These are phyloP conservation scores for Proteles cristata DNA, from an alignment of 2,113 vertebrate species.

Conservation along the genomic window DNA sequence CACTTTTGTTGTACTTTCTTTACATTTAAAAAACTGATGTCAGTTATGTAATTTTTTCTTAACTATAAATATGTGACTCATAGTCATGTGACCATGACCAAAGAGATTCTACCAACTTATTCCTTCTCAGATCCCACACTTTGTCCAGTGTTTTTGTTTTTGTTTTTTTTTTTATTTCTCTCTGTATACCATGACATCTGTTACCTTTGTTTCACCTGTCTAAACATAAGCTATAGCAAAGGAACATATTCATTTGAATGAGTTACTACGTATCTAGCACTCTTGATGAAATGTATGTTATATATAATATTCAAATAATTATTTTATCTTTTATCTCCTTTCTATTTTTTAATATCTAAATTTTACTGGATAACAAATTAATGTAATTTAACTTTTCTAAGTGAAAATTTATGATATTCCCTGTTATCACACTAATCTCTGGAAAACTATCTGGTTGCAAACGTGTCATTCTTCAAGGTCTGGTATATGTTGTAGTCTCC, in stretches of 20 bases:
- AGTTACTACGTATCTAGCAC: background rate
- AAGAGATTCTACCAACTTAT: background rate
- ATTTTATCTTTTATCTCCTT: background rate
- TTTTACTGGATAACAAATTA: background rate
- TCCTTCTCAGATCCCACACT: background rate
- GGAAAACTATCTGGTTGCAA: background rate
- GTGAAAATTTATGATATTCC: background rate
- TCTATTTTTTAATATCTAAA: background rate
- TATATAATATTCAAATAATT: background rate
- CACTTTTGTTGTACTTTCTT: background rate
- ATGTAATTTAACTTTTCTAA: background rate
- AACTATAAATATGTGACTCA: background rate
- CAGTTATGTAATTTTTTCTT: background rate
- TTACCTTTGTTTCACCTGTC: background rate
- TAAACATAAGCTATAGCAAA: background rate
- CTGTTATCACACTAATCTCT: background rate
- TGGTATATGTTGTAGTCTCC: background rate
- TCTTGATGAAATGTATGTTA: background rate
- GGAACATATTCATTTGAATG: background rate
- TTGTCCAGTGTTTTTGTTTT: background rate
- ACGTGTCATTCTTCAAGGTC: background rate
- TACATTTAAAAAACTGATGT: background rate
- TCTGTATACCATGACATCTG: background rate
- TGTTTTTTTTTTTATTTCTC: background rate
- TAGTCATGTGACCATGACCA: background rate